Conservation (phyloP, 2,888 invertebrate genomes). For the Argyresthia goedartella region DNA sequence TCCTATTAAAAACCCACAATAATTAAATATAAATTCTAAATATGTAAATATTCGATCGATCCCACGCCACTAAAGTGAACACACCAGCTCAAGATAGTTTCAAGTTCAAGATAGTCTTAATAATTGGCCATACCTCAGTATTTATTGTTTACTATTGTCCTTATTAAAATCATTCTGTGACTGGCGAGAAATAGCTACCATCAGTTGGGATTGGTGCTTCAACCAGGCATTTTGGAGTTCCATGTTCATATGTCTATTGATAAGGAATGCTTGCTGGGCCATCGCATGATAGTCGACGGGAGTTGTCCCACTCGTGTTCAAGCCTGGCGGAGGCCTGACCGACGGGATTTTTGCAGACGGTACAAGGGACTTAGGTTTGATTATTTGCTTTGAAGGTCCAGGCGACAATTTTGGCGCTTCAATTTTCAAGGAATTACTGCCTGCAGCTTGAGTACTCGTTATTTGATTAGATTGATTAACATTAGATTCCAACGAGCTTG, state of each 20-base stretch:
- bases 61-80: too few relatives aligned
- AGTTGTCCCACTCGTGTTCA: too few relatives aligned
- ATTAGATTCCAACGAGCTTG: conserved; percentile 34
- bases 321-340: conserved; percentile 31
- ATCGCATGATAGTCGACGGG: conserved; percentile 38
- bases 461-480: conserved; percentile 55
- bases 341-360: conserved; percentile 36
- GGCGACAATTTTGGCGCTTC: conserved; percentile 39
- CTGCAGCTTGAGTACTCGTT: conserved; percentile 48
- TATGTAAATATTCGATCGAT: too few relatives aligned
- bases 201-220: conserved; percentile 50
- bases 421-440: conserved; percentile 32
- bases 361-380: conserved; percentile 42
- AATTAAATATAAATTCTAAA: too few relatives aligned
- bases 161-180: conserved; percentile 33
- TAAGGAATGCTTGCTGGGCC: conserved; percentile 20
- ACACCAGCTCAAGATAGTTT: too few relatives aligned
- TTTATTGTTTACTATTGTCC: conserved; percentile 35
- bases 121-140: neutral
- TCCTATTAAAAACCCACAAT: too few relatives aligned
- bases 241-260: conserved; percentile 25
- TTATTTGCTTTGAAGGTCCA: conserved; percentile 41
- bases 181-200: conserved; percentile 19
- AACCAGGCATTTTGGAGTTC: conserved; percentile 54
- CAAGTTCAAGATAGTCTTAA: too few relatives aligned